Base-by-base conservation (phyloP, 2,113 vertebrate species). In the Nyctibius bracteatus region DNA sequence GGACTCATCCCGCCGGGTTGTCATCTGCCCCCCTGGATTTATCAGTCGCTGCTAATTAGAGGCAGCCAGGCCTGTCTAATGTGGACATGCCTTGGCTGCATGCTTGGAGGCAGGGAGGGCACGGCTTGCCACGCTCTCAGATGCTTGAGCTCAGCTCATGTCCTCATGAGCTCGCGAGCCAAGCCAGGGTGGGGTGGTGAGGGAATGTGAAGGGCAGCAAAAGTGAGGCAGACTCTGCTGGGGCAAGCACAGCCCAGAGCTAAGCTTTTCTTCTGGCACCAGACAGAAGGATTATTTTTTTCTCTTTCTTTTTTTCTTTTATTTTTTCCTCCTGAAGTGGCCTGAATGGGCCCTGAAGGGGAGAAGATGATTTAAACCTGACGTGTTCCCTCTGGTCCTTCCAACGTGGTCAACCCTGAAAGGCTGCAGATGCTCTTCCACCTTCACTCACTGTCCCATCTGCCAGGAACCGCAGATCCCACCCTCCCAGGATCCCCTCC, bases 11-110 rank as follows among this genome's bases (percentile, higher is more conserved):
- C 0, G 1, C 65, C 1, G 33, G 35, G 33, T 51, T 95, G 94
- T 96, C 94, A 84, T 84, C 91, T 74, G n/a, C 33, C 59, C 74
- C 51, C 30, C 65, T 4, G 81, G 88, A 94, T 96, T 95, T 86
- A 93, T 93, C 86, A 79, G 81, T 47, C 39, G 0, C 65, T 8
- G 61, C 80, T 93, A 92, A 94, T 43, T 84, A 86, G 88, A 96
- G 88, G 90, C 96, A 94, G 95, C 30, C 47, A 2, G 86, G 57
- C 46, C 49, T 41, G 75, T 90, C 75, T 87, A 49, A 84, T 93
- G 95, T 41, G 88, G 90, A 72, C 68, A 24, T 84, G 61, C 61
- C 47, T 68, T 3, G 24, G 79, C 91, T 82, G 61, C 0, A 8
- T 27, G 73, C 80, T 92, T 22, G 27, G 67, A 92, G 95, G 73